These are phyloP conservation scores for Lucilia cuprina DNA, from an alignment of 1,140 invertebrate species.

Conservation along the genomic window DNA sequence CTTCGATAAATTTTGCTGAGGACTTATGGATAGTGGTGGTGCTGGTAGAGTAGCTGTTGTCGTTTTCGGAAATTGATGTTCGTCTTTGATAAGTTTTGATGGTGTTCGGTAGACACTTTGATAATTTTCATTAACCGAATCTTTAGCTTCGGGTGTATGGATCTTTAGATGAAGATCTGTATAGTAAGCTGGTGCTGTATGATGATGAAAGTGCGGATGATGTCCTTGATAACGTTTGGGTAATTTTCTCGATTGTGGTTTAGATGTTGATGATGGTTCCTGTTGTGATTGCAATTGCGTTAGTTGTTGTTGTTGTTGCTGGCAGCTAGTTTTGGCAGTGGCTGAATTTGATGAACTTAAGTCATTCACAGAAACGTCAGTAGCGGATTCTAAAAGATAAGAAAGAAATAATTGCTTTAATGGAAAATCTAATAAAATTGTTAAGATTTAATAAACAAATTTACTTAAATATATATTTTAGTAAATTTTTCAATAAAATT, in stretches of 20 bases:
- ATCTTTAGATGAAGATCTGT: slow-evolving; percentile 55
- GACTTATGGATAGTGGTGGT: not conserved
- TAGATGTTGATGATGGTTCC: not conserved
- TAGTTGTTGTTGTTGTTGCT: slow-evolving; percentile 45
- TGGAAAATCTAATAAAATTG: too few relatives aligned
- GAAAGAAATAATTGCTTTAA: too few relatives aligned
- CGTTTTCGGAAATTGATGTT: slow-evolving; percentile 53
- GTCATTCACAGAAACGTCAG: slow-evolving; percentile 17
- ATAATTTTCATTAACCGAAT: slow-evolving; percentile 59
- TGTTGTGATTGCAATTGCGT: slow-evolving; percentile 40
- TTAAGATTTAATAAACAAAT: too few relatives aligned
- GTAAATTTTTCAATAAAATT: too few relatives aligned
- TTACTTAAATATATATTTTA: too few relatives aligned
- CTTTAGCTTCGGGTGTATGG: slow-evolving; percentile 54
- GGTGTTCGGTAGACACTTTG: slow-evolving; percentile 56
- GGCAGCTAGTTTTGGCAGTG: slow-evolving; percentile 62
- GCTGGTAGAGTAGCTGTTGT: slow-evolving; percentile 42
- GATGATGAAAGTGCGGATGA: slow-evolving; percentile 58
- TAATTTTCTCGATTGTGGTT: slow-evolving; percentile 38
- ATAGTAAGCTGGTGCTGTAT: slow-evolving; percentile 58
- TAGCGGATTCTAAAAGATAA: slow-evolving; percentile 39
- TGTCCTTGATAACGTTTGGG: slow-evolving; percentile 53
- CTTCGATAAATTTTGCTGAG: not conserved
- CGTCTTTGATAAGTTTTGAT: slow-evolving; percentile 50
- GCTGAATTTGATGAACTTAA: slow-evolving; percentile 51